Evolutionary conservation across 2,113 vertebrate species (phyloP).

Genomic region (Hepsetus odoe): DNA sequence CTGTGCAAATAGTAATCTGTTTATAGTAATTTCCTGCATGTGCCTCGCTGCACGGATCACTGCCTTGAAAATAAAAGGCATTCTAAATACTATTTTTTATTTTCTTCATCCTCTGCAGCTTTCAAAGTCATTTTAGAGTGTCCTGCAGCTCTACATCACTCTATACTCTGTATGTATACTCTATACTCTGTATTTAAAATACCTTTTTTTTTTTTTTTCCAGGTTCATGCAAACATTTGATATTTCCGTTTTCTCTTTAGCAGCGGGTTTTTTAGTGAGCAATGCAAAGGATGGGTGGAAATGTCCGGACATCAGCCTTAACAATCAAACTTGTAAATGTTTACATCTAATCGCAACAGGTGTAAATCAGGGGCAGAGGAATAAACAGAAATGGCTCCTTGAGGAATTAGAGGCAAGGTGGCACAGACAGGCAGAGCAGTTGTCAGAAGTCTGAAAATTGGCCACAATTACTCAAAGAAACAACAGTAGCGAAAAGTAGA

Average conservation of each 20-base stretch:
- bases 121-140: background rate
- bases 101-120: background rate
- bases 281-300: background rate
- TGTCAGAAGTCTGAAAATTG: constrained; percentile 47
- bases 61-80: background rate
- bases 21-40: too few species aligned
- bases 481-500: constrained; percentile 52
- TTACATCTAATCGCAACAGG: constrained; percentile 70
- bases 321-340: constrained; percentile 49
- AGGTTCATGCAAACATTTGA: too few species aligned
- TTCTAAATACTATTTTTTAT: background rate
- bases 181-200: too few species aligned
- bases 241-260: background rate
- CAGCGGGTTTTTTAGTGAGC: background rate
- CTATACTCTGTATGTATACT: too few species aligned
- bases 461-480: constrained; percentile 55
- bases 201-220: too few species aligned
- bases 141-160: background rate
- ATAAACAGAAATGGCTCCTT: constrained; percentile 57
- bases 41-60: background rate
- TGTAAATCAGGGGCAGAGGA: constrained; percentile 55
- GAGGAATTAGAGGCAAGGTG: constrained; percentile 39
- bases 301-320: background rate
- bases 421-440: constrained; percentile 35
- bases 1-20: too few species aligned